Conservation (phyloP, 2,797 vertebrate species). For the Pseudotriccus pelzelni region DNA sequence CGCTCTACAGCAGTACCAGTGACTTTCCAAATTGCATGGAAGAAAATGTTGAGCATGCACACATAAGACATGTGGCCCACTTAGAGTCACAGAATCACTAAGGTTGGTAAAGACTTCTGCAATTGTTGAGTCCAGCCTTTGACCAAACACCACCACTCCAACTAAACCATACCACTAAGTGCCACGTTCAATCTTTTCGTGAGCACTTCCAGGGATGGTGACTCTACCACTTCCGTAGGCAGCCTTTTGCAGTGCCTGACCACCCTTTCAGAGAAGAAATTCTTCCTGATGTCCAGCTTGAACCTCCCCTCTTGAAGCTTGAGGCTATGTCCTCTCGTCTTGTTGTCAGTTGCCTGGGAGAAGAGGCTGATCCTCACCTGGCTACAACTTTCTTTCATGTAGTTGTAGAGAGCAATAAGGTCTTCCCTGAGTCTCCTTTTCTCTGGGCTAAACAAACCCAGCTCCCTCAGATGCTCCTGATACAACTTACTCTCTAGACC, state of each 20-base stretch:
- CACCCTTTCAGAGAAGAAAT: not conserved
- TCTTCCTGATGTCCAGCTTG: not conserved
- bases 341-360: not conserved
- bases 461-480: not conserved
- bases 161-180: not conserved
- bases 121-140: rapidly evolving
- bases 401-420: not conserved
- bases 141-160: not conserved
- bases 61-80: rapidly evolving
- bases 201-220: not conserved
- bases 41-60: not conserved
- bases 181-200: not conserved
- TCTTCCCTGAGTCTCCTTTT: not conserved
- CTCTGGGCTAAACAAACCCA: not conserved
- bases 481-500: not conserved
- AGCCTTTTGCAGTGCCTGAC: rapidly evolving
- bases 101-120: not conserved
- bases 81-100: not conserved
- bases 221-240: not conserved
- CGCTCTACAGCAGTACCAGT: not conserved
- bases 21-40: not conserved
- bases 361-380: rapidly evolving
- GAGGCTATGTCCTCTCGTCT: not conserved
- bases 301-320: not conserved
- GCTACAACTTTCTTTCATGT: not conserved